phyloP scores from a whole-genome alignment of 2,113 vertebrate genomes.

The Psophia crepitans region DNA sequence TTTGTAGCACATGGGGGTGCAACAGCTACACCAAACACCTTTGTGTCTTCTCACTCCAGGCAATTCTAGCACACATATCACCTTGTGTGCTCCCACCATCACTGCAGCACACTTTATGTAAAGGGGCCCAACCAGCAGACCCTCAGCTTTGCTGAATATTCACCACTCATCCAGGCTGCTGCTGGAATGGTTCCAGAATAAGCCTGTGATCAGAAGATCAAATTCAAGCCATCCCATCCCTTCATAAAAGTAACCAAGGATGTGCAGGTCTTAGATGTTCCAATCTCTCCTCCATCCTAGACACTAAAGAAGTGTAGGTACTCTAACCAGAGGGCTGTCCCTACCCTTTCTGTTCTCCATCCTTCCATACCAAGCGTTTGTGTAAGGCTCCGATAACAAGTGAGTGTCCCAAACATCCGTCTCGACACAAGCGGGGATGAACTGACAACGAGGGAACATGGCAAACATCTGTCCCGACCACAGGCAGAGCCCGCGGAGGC shows the following conservation, averaged over 20 bases:
- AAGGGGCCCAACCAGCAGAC: not conserved
- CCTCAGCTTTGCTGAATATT: not conserved
- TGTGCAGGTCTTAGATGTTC: not conserved
- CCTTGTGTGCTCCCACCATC: too few species aligned
- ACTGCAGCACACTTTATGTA: not conserved
- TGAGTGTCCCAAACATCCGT: too few species aligned
- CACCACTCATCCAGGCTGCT: not conserved
- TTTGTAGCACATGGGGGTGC: too few species aligned
- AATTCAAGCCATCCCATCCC: not conserved
- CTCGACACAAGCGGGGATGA: too few species aligned
- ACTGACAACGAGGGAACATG: too few species aligned
- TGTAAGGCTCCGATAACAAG: too few species aligned
- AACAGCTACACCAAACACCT: not conserved
- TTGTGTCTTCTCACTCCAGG: not conserved
- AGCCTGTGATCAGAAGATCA: not conserved
- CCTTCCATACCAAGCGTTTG: not conserved
- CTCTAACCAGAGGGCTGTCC: not conserved
- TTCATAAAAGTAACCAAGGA: not conserved
- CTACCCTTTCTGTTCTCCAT: not conserved
- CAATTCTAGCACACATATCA: rapidly evolving
- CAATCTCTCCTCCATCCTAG: not conserved
- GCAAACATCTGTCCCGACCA: too few species aligned
- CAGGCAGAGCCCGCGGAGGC: too few species aligned
- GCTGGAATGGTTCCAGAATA: not conserved
- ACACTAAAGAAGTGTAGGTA: not conserved